phyloP scores from a whole-genome alignment of 2,888 invertebrate genomes.

The Acrobasis repandana region DNA sequence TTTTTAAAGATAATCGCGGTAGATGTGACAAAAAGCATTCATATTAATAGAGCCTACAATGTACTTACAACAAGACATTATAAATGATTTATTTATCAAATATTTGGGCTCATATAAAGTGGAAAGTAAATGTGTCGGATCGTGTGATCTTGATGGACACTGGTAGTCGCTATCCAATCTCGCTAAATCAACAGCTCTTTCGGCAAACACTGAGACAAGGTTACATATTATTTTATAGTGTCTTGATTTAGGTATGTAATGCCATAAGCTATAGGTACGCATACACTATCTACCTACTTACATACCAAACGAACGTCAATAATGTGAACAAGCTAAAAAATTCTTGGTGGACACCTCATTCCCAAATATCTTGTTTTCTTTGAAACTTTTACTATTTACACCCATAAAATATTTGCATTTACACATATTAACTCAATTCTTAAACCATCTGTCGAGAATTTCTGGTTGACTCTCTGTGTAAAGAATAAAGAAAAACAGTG shows the following conservation, averaged over 20 bases:
- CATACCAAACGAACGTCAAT: neutral
- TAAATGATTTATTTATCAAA: conserved; percentile 26
- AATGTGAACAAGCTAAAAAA: neutral
- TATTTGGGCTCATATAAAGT: conserved; percentile 21
- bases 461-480: neutral
- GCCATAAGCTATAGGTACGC: neutral
- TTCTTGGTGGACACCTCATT: neutral
- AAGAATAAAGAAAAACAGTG: neutral
- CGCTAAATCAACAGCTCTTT: conserved; percentile 32
- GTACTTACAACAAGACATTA: conserved; percentile 2
- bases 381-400: neutral
- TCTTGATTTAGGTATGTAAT: neutral
- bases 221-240: conserved; percentile 8
- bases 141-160: conserved; percentile 37
- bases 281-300: neutral
- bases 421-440: neutral
- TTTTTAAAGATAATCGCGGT: conserved; percentile 28
- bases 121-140: conserved; percentile 28
- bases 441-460: neutral
- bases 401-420: neutral
- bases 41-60: conserved; percentile 4
- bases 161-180: conserved; percentile 35
- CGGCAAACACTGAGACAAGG: neutral
- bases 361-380: neutral
- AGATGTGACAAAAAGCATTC: neutral